Evolutionary conservation across 2,888 invertebrate species (phyloP), one percentile per base, ranked within the genome.

Genomic region (Xestobium rufovillosum): DNA sequence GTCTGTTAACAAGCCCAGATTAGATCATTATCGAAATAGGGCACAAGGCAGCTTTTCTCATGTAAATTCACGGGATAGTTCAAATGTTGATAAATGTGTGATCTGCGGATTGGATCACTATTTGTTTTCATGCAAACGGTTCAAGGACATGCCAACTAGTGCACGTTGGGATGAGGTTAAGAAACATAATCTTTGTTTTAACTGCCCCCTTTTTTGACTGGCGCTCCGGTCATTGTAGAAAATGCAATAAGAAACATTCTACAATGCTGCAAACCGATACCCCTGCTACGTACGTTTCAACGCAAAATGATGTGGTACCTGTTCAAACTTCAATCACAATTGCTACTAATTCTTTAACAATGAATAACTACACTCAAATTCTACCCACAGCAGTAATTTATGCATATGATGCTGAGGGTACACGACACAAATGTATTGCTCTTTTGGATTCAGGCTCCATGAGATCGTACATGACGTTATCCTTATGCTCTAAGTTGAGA

Each of bases 381-480:
- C 23, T 19, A 8, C 23, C 23, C 6, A 19, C 23, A n/a, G 23
- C 23, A n/a, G n/a, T 19, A 19, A 19, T 19, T 8, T 19, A 19
- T n/a, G 23, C n/a, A 8, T n/a, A 19, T n/a, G 23, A 19, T 19
- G n/a, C 6, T n/a, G 6, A 19, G n/a, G 23, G 23, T n/a, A 19
- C 6, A n/a, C 23, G 6, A 8, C 23, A 19, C 23, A 19, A 19
- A 19, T 19, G n/a, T 19, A 19, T n/a, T 19, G 23, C 23, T 19
- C 23, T 19, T n/a, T 19, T 19, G n/a, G 23, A 19, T 19, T 19
- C 23, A 8, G 23, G 6, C 6, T 19, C 23, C 23, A 19, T 19
- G 23, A 19, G 23, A 19, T 19, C 23, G 23, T 19, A 19, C n/a
- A 19, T 19, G 23, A 19, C 23, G n/a, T n/a, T n/a, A 19, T 6